phyloP scores from a whole-genome alignment of 2,888 invertebrate genomes.

The Loripinus fragilis region DNA sequence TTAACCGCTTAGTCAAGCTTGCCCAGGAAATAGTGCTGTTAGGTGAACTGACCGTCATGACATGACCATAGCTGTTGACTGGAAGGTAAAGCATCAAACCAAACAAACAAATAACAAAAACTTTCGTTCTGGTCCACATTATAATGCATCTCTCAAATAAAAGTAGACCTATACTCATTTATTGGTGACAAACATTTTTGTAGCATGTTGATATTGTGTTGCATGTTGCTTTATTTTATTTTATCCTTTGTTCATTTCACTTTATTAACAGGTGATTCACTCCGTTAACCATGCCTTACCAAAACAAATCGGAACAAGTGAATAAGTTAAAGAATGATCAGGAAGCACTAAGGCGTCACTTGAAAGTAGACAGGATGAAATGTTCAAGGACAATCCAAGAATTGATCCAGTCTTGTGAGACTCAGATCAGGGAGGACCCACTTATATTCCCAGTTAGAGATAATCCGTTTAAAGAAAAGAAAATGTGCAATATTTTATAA shows the following conservation, averaged over 20 bases:
- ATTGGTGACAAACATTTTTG: conserved; percentile 12
- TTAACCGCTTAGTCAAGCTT: too few relatives aligned
- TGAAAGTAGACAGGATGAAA: conserved; percentile 67
- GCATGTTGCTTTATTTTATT: conserved; percentile 12
- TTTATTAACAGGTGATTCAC: conserved; percentile 13
- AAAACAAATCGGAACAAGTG: conserved; percentile 70
- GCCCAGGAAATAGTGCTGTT: too few relatives aligned
- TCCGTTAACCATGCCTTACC: conserved; percentile 63
- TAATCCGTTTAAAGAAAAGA: conserved; percentile 82
- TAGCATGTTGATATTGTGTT: conserved; percentile 8
- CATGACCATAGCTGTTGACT: too few relatives aligned
- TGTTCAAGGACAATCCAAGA: conserved; percentile 74
- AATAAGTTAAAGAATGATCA: conserved; percentile 73
- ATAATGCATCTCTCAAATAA: too few relatives aligned
- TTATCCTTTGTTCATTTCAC: conserved; percentile 10
- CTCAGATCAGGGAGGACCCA: conserved; percentile 70
- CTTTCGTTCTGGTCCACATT: too few relatives aligned
- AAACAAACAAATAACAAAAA: too few relatives aligned
- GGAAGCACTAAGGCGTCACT: conserved; percentile 72
- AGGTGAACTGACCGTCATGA: too few relatives aligned
- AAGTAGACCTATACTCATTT: too few relatives aligned
- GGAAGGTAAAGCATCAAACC: too few relatives aligned
- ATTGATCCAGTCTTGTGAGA: conserved; percentile 73
- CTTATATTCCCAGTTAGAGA: conserved; percentile 79
- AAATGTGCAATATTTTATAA: conserved; percentile 76